A percentile compares a stretch with the other conserved stretches of the same genome.
Evolutionary conservation across 1,140 invertebrate species (phyloP).

Genomic region (Luehdorfia chinensis): DNA sequence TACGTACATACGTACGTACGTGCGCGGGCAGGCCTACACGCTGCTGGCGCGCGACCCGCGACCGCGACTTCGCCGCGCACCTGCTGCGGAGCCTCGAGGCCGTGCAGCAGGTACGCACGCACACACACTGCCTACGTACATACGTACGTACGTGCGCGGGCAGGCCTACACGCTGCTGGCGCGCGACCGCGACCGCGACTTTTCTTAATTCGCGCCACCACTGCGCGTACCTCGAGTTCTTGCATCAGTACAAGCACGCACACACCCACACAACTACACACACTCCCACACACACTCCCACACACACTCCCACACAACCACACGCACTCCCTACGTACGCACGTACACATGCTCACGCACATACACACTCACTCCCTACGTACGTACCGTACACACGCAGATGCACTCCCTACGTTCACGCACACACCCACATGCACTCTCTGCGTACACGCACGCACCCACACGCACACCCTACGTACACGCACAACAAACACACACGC

Average conservation of each 20-base stretch:
- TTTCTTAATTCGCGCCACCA: conserved; percentile 98
- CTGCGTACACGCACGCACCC: conserved; percentile 96
- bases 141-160: conserved; percentile 96
- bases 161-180: conserved; percentile 93
- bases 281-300: no score
- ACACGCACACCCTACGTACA: conserved; percentile 97
- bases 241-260: conserved; percentile 91
- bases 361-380: background rate
- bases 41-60: conserved; percentile 90
- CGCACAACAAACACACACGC: conserved; percentile 77
- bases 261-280: no score
- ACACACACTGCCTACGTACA: conserved; percentile 97
- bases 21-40: conserved; percentile 95
- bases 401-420: conserved; percentile 84
- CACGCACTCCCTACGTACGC: conserved; percentile 97
- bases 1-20: conserved; percentile 95
- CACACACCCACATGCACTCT: conserved; percentile 94
- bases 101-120: conserved; percentile 92
- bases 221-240: conserved; percentile 97
- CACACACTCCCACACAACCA: conserved; percentile 92
- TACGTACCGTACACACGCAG: conserved; percentile 21
- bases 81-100: conserved; percentile 97
- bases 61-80: conserved; percentile 98
- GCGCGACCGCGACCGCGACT: conserved; percentile 96
- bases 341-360: conserved; percentile 93